Base-by-base conservation (phyloP, 2,797 vertebrate species). In the Cetoscarus ocellatus region DNA sequence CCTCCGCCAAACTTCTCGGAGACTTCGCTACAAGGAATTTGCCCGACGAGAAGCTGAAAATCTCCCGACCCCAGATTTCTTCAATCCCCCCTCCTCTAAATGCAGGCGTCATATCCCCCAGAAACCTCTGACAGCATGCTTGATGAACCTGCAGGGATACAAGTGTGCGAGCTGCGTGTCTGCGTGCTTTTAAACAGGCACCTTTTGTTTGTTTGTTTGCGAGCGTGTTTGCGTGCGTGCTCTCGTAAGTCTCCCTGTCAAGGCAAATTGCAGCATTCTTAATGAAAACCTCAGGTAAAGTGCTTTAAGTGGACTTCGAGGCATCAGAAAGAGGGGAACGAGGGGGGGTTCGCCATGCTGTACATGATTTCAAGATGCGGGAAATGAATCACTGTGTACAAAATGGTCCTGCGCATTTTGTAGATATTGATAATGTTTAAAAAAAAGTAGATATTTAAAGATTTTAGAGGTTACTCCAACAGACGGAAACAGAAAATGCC, bases 241-340 rank as follows among this genome's bases (percentile, higher is more conserved):
- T 54, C 69, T 63, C 18, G 36, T 79, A 61, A 70, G 77, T 86
- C 95, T 94, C 95, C 94, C 94, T 94, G 89, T 86, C 90, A 90
- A 94, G 95, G 95, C 94, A 93, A 94, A 96, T 88, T 91, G 93
- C 94, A 96, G 95, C 90, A 91, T 92, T 95, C 91, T 95, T 95
- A 89, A 94, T 90, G 94, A 96, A 27, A 97, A 96, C 95, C 97
- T 99, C 97, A 97, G 96, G 97, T 98, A 97, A 95, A 95, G 93
- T 95, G 96, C 96, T 94, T 96, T 94, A 94, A 94, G 91, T 92
- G 86, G 93, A 91, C 86, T 79, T 85, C 81, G 79, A 92, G 94
- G 94, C 93, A 90, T 73, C 55, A 88, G 88, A 88, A 55, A 72
- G 73, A 43, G 39, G 67, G 44, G 18, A 8, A 51, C 45, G 12